Evolutionary conservation across 92 coral and sea anemone genomes (phyloP), one percentile per base, ranked within the genome.

Genomic region (Blastomussa wellsi): DNA sequence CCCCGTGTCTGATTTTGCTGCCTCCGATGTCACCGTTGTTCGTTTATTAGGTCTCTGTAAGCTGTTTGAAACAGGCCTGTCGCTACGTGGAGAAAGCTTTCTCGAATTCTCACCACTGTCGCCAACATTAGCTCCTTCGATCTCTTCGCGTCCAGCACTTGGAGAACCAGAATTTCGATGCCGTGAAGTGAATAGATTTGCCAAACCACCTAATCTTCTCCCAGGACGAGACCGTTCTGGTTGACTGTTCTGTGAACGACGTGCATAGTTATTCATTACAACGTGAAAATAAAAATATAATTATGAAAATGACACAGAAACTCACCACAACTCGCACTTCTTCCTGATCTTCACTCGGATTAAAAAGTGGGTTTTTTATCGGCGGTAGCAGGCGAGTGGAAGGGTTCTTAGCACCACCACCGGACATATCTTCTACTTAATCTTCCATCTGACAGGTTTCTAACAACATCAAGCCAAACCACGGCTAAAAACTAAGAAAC

Each of bases 321-420:
- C 93, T 49, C 69, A 92, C 95, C 92, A 94, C 92, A 22, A 94
- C 92, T 28, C 93, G 95, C 72, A 94, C 98, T 86, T 94, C 92
- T 19, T 90, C 95, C 7, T 86, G 37, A 38, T 81, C 92, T 70
- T 90, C 95, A 76, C 90, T 92, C 11, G 98, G 98, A 80, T 92
- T 96, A 65, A 90, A 94, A 31, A 92, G 93, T 24, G 98, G 98
- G 47, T 92, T 96, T 65, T 93, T 94, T 26, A 96, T 96, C 60
- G 98, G 97, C 33, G 98, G 98, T 42, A 96, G 79, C 74, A 96
- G 86, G 37, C 98, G 92, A 44, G 93, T 82, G 19, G 93, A 82
- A 48, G 87, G 78, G 41, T 84, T 91, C 22, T 88, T 94, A 65
- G 88, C 85, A 35, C 95, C 91, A 77, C 98, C 95, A 71, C 93